Evolutionary conservation across 2,888 invertebrate species (phyloP).

Genomic region (Drosophila yooni): DNA sequence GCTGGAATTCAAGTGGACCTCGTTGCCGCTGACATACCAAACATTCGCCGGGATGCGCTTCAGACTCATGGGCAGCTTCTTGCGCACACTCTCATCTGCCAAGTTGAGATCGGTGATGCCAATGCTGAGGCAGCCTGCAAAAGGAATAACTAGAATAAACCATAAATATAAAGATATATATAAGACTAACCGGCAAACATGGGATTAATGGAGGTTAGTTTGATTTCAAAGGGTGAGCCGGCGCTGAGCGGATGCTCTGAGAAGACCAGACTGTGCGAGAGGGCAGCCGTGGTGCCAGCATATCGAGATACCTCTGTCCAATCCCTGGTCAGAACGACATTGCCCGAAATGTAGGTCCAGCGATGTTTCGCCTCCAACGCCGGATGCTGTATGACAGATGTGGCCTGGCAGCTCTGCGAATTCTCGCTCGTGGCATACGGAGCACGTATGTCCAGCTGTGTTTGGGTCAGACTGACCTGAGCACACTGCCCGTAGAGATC

Average conservation of each 20-base stretch:
- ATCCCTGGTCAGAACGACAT: constrained; percentile 84
- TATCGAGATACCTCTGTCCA: constrained; percentile 84
- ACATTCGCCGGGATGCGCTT: constrained; percentile 88
- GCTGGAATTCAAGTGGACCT: constrained; percentile 89
- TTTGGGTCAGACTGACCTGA: constrained; percentile 88
- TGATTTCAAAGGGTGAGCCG: constrained; percentile 85
- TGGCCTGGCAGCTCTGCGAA: constrained; percentile 87
- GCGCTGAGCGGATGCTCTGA: constrained; percentile 84
- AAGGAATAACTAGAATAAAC: neutral
- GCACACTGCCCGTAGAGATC: constrained; percentile 98
- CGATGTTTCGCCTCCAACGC: constrained; percentile 85
- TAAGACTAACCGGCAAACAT: constrained; percentile 82
- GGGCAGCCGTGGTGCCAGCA: constrained; percentile 81
- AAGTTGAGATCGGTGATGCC: constrained; percentile 91
- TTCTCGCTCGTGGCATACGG: constrained; percentile 86
- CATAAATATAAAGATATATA: neutral
- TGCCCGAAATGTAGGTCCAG: constrained; percentile 84
- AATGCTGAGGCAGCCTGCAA: constrained; percentile 90
- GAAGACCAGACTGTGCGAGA: constrained; percentile 84
- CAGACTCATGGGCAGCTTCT: constrained; percentile 88
- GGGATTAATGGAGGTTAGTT: constrained; percentile 83
- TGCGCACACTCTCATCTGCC: constrained; percentile 87
- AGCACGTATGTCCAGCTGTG: constrained; percentile 81
- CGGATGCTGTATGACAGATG: constrained; percentile 87
- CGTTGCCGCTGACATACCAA: constrained; percentile 86